Evolutionary conservation across 1,140 invertebrate species (phyloP), one percentile per base, ranked within the genome.

Genomic region (Philotrypesis tridentata): DNA sequence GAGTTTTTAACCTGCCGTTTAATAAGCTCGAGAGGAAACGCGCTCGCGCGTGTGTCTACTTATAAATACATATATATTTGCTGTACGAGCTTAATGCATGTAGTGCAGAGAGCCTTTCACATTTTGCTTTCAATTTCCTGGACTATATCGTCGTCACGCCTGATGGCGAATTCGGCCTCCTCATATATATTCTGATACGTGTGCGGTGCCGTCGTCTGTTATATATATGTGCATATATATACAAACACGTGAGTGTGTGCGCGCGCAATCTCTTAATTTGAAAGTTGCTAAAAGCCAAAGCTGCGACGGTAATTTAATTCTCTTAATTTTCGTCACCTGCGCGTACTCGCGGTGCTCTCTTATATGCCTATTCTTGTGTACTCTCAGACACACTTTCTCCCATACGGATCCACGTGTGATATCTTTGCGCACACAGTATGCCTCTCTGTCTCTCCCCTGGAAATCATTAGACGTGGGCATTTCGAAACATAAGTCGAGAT

Each of bases 101-200:
- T 9, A 37, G 33, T 37, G 9, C 3, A 37, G 3, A 37, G 4
- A 9, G 67, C 67, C 77, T 79, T 79, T 79, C 77, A 72, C 77
- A 48, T 71, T 37, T 71, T 79, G 40, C 11, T 72, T 61, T 79
- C 48, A 63, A 79, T 79, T 79, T 72, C 77, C 68, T 72, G 43
- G 68, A 72, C 67, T 37, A 60, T 25, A 21, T 40, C 43, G 7
- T 3, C 65, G 17, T 78, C 40, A 17, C 40, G 61, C 63, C 76
- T 55, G n/a, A n/a, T n/a, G 63, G 67, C n/a, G 61, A 71, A 60
- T 72, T 8, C 37, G 31, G 17, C 43, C 11, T 77, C 33, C n/a
- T n/a, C n/a, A n/a, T n/a, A n/a, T n/a, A n/a, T 55, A 0, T 21
- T 55, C 21, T 21, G 48, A 4, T 21, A 6, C 14, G 5, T 21